Percentiles rank a stretch among this genome's conserved stretches.
These are phyloP conservation scores for Cetonia aurata DNA, from an alignment of 2,888 invertebrate species.

Conservation along the genomic window DNA sequence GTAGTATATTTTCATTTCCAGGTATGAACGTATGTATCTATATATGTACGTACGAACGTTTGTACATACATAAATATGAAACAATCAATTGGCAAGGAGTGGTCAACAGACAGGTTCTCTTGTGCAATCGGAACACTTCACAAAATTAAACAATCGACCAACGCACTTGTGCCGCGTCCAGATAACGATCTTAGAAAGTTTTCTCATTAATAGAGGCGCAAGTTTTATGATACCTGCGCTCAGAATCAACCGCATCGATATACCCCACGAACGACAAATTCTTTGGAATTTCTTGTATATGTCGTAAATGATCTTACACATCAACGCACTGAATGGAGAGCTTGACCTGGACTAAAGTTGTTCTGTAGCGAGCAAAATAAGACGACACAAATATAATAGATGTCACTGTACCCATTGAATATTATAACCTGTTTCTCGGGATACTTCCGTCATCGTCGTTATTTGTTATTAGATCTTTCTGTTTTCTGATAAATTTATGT, in stretches of 20 bases:
- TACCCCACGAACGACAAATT: constrained; percentile 33
- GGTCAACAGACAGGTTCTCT: constrained; percentile 52
- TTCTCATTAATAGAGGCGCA: constrained; percentile 43
- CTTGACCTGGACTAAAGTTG: constrained; percentile 28
- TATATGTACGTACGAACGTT: not conserved
- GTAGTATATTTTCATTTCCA: not conserved
- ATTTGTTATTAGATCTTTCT: constrained; percentile 37
- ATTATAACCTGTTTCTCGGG: constrained; percentile 35
- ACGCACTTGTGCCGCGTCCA: constrained; percentile 46
- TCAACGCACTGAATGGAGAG: constrained; percentile 41
- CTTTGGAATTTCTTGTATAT: constrained; percentile 40
- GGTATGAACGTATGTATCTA: not conserved
- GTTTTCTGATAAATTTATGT: constrained; percentile 38
- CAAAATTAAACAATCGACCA: constrained; percentile 56
- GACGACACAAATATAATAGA: constrained; percentile 38
- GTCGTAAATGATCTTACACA: constrained; percentile 45
- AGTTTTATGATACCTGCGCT: constrained; percentile 30
- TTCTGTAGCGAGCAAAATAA: constrained; percentile 34
- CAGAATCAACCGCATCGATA: constrained; percentile 11
- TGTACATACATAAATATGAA: constrained; percentile 47
- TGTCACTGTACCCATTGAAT: constrained; percentile 39
- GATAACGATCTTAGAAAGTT: constrained; percentile 38
- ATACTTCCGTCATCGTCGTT: constrained; percentile 37
- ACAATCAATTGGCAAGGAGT: constrained; percentile 57
- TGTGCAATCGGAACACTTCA: constrained; percentile 53